A percentile compares a stretch with the other conserved stretches of the same genome.
Evolutionary conservation across 2,797 vertebrate genomes (phyloP).

Genomic region (Helarctos malayanus): DNA sequence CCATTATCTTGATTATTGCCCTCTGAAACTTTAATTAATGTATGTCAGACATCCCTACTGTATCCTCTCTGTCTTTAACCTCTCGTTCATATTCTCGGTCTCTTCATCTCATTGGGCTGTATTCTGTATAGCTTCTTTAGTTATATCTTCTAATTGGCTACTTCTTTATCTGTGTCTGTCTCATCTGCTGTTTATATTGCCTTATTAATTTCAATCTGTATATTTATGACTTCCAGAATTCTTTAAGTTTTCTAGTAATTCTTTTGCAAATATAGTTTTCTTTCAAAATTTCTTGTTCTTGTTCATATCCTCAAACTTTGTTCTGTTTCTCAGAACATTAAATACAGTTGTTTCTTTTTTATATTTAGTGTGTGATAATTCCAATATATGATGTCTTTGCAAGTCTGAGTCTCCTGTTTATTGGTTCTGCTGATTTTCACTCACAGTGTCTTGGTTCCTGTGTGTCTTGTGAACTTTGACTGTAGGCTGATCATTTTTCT

Average conservation of each 20-base stretch:
- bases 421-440: conserved; percentile 27
- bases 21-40: background rate
- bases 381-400: background rate
- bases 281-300: conserved; percentile 26
- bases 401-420: background rate
- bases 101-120: background rate
- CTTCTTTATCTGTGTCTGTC: background rate
- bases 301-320: background rate
- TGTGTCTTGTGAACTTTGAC: conserved; percentile 34
- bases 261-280: background rate
- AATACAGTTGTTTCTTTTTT: background rate
- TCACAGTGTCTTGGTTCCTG: background rate
- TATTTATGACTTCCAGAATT: conserved; percentile 34
- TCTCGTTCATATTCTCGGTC: background rate
- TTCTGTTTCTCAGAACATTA: conserved; percentile 35
- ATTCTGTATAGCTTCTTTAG: conserved; percentile 8
- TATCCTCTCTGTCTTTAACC: background rate
- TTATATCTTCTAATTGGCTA: background rate
- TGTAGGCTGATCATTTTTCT: background rate
- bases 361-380: background rate
- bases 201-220: conserved; percentile 34
- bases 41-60: background rate
- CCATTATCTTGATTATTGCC: background rate
- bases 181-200: background rate
- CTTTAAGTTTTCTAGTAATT: background rate